Evolutionary conservation across 2,797 vertebrate species (phyloP).

Genomic region (Eupleurogrammus muticus): DNA sequence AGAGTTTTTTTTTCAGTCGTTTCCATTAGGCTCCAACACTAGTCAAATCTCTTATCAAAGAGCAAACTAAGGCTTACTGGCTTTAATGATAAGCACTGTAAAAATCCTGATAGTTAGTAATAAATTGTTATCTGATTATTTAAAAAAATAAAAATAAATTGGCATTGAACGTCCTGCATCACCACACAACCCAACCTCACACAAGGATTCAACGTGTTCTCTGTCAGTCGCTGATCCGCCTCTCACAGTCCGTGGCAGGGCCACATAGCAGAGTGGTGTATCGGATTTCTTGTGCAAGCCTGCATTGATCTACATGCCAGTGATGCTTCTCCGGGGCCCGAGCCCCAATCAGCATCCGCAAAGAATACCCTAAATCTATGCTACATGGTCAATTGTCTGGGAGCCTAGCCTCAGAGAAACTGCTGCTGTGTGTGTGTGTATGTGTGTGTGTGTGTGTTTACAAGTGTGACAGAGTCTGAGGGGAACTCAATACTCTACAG

Average conservation of each 20-base stretch:
- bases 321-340: slow-evolving; percentile 31
- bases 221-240: slow-evolving; percentile 7
- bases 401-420: slow-evolving; percentile 20
- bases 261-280: slow-evolving; percentile 10
- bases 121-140: no score
- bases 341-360: slow-evolving; percentile 39
- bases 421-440: slow-evolving; percentile 3
- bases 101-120: no score
- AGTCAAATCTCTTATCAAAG: no score
- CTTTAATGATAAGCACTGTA: no score
- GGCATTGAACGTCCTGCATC: background rate
- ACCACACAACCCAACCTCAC: slow-evolving; percentile 5
- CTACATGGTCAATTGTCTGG: slow-evolving; percentile 66
- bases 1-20: no score
- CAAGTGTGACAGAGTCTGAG: slow-evolving; percentile 19
- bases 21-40: no score
- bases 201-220: background rate
- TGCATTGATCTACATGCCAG: slow-evolving; percentile 62
- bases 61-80: no score
- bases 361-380: slow-evolving; percentile 62
- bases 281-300: slow-evolving; percentile 51
- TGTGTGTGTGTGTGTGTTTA: background rate
- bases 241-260: slow-evolving; percentile 25
- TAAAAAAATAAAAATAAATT: no score
- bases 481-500: slow-evolving; percentile 56